phyloP scores from a whole-genome alignment of 1,140 invertebrate species.

The Drosophila miranda region DNA sequence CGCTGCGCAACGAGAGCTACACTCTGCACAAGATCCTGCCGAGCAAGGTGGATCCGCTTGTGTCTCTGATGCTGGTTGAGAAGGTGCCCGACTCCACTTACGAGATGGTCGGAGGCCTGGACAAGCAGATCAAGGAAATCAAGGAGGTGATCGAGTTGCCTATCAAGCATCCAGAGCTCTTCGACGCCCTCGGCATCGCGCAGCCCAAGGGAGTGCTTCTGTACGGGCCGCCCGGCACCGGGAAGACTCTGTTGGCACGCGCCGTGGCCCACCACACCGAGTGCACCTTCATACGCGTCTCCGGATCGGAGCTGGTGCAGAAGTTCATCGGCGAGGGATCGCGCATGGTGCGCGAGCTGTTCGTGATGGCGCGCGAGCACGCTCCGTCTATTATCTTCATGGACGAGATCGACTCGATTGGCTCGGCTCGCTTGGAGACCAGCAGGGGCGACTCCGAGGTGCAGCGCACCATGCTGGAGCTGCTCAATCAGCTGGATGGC shows the following conservation, averaged over 20 bases:
- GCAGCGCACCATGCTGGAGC: constrained; percentile 99
- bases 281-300: constrained; percentile 99
- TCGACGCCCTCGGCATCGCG: constrained; percentile 99
- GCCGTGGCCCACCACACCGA: constrained; percentile 99
- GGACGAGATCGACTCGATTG: constrained; percentile 99
- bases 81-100: constrained; percentile 99
- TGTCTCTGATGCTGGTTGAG: constrained; percentile 99
- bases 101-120: constrained; percentile 99
- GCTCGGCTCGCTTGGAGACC: constrained; percentile 98
- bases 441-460: constrained; percentile 99
- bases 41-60: constrained; percentile 99
- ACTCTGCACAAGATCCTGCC: constrained; percentile 99
- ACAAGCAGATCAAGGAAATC: constrained; percentile 99
- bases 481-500: constrained; percentile 99
- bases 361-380: constrained; percentile 99
- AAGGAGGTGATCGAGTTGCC: constrained; percentile 99
- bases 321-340: constrained; percentile 99
- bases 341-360: constrained; percentile 99
- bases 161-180: constrained; percentile 99
- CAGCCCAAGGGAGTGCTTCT: constrained; percentile 99
- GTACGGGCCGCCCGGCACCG: constrained; percentile 95
- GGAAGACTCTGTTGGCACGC: constrained; percentile 97
- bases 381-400: constrained; percentile 99
- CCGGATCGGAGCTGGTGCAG: constrained; percentile 99
- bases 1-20: constrained; percentile 98